These are phyloP conservation scores for Archivesica marissinica DNA, from an alignment of 1,140 invertebrate species.

Conservation along the genomic window DNA sequence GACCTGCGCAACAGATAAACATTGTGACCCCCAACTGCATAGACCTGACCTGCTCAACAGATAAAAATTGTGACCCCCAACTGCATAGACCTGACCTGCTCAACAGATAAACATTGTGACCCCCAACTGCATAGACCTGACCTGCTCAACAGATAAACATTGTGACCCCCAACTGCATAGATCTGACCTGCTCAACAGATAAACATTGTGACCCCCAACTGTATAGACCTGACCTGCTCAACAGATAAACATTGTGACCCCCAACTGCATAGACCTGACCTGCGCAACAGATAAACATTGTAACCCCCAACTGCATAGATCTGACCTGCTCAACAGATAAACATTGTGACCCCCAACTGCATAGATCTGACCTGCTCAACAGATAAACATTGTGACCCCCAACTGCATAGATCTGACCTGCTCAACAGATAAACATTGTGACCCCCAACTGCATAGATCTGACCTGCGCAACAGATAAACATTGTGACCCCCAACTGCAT, in stretches of 20 bases:
- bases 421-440: constrained; percentile 79
- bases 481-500: constrained; percentile 84
- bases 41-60: constrained; percentile 77
- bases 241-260: constrained; percentile 81
- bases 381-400: constrained; percentile 83
- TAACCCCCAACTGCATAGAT: constrained; percentile 84
- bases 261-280: constrained; percentile 83
- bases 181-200: constrained; percentile 75
- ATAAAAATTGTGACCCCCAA: constrained; percentile 83
- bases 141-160: constrained; percentile 79
- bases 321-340: constrained; percentile 73
- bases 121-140: constrained; percentile 82
- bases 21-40: constrained; percentile 84
- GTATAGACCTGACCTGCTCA: constrained; percentile 81
- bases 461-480: constrained; percentile 75
- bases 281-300: constrained; percentile 77
- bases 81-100: constrained; percentile 82
- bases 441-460: constrained; percentile 83
- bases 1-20: constrained; percentile 75
- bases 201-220: constrained; percentile 84
- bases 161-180: constrained; percentile 83
- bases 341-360: constrained; percentile 84
- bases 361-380: constrained; percentile 79
- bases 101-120: constrained; percentile 80
- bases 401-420: constrained; percentile 82